Evolutionary conservation across 2,888 invertebrate species (phyloP).

Genomic region (Dexiosoma caninum): DNA sequence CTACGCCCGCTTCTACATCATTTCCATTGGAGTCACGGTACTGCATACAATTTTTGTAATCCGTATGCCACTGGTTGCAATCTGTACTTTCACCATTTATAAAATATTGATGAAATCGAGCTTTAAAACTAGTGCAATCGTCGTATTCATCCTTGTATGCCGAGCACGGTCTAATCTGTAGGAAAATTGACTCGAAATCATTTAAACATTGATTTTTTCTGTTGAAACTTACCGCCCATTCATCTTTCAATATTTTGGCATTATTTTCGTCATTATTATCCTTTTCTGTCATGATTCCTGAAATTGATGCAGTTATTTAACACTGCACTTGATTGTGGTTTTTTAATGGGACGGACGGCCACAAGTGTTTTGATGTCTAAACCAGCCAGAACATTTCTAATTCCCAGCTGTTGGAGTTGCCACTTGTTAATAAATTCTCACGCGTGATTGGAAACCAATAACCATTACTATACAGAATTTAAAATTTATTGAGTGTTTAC

Average conservation of each 20-base stretch:
- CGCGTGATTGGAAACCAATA: no score
- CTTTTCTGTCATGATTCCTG: conserved; percentile 51
- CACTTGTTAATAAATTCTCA: not conserved
- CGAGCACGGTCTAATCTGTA: conserved; percentile 87
- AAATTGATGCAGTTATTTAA: conserved; percentile 41
- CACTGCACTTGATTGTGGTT: not conserved
- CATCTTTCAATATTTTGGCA: conserved; percentile 65
- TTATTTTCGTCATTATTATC: conserved; percentile 21
- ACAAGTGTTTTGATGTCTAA: not conserved
- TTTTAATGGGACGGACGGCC: no score
- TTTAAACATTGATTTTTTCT: not conserved
- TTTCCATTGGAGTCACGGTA: conserved; percentile 81
- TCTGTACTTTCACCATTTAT: conserved; percentile 85
- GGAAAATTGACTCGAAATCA: not conserved
- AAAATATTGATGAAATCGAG: conserved; percentile 91
- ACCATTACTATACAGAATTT: no score
- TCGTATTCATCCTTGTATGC: conserved; percentile 89
- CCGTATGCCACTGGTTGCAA: conserved; percentile 88
- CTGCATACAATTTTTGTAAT: conserved; percentile 85
- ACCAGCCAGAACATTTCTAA: not conserved
- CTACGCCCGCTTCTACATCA: conserved; percentile 81
- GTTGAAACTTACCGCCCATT: conserved; percentile 71
- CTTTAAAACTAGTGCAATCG: conserved; percentile 87
- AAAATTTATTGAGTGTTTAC: no score
- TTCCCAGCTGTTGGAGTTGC: conserved; percentile 24